Evolutionary conservation across 2,797 vertebrate genomes (phyloP).

Genomic region (Tympanoctomys barrerae): DNA sequence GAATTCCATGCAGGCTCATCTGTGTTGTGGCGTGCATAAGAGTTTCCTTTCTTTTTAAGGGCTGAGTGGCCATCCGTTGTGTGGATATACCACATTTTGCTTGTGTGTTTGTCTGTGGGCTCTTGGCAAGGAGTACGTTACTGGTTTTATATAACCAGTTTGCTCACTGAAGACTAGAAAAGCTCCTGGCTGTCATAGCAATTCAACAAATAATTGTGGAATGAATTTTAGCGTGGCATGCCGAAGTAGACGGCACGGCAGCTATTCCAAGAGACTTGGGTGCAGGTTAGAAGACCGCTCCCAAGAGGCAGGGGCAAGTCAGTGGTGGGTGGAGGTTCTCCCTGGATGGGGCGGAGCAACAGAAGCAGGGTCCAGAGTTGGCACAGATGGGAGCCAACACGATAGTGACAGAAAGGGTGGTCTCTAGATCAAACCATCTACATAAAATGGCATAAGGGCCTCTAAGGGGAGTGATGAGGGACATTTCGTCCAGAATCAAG

Average conservation of each 20-base stretch:
- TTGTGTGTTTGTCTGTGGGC: not conserved
- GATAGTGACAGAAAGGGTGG: not conserved
- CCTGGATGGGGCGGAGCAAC: not conserved
- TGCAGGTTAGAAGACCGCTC: not conserved
- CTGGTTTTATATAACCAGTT: not conserved
- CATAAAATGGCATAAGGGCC: not conserved
- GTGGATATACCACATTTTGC: not conserved
- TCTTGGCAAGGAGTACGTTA: not conserved
- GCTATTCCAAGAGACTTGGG: not conserved
- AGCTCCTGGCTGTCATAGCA: not conserved
- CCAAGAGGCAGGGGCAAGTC: not conserved
- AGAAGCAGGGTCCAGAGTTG: not conserved
- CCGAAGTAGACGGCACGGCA: not conserved
- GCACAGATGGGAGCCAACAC: not conserved
- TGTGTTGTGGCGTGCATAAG: not conserved
- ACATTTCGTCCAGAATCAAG: not conserved
- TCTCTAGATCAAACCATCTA: not conserved
- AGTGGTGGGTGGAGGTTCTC: not conserved
- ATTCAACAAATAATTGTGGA: not conserved
- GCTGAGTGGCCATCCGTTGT: not conserved
- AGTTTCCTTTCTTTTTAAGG: not conserved
- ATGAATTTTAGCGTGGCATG: constrained; percentile 2
- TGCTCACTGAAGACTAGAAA: not conserved
- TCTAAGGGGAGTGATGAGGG: not conserved
- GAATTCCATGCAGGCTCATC: not conserved